These are phyloP conservation scores for Calliopsis andreniformis DNA, from an alignment of 1,140 invertebrate genomes.

Conservation along the genomic window DNA sequence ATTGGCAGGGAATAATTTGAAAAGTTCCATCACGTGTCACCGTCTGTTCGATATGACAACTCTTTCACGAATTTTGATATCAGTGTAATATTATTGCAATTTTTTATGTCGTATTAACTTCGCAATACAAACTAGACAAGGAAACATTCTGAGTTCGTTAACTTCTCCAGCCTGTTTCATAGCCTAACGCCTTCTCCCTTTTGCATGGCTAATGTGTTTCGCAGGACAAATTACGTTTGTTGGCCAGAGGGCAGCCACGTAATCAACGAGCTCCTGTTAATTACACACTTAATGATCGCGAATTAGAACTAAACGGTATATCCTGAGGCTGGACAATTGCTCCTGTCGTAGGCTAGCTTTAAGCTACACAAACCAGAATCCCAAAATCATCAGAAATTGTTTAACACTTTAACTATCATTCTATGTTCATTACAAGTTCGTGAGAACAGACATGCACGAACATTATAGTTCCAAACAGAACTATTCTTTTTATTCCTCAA, in stretches of 20 bases:
- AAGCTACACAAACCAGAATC: no score
- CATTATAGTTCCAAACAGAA: no score
- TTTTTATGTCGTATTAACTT: no score
- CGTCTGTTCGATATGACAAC: no score
- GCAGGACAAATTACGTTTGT: slow-evolving; percentile 30
- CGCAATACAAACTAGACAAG: background rate
- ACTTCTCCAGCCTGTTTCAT: slow-evolving; percentile 2
- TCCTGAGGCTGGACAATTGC: background rate
- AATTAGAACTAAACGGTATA: slow-evolving; percentile 36
- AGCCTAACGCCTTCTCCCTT: slow-evolving; percentile 2
- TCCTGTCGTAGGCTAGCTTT: background rate
- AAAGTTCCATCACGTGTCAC: no score
- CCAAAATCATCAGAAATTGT: no score
- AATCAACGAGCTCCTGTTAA: slow-evolving; percentile 39
- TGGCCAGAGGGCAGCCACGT: background rate
- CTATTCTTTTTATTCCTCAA: no score
- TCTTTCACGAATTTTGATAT: background rate
- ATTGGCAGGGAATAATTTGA: no score
- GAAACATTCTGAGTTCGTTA: background rate
- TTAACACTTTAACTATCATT: no score
- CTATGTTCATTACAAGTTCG: no score
- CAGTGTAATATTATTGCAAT: background rate
- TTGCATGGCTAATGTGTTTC: slow-evolving; percentile 5
- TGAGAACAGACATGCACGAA: no score
- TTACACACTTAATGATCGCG: slow-evolving; percentile 50